Evolutionary conservation across 2,113 vertebrate species (phyloP).

Genomic region (Ceyx cyanopectus): DNA sequence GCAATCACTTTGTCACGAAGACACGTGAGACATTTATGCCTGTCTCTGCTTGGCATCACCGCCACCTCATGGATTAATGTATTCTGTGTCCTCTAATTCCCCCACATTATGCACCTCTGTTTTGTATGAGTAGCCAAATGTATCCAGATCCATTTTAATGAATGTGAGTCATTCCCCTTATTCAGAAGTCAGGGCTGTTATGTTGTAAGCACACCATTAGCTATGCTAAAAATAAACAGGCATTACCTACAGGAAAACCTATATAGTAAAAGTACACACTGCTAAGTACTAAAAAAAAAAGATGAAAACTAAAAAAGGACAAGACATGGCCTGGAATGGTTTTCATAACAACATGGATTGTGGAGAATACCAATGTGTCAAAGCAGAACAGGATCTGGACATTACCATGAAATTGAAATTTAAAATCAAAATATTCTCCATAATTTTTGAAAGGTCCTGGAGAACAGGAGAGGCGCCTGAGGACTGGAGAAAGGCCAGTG

Average conservation of each 20-base stretch:
- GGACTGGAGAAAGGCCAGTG: too few relatives aligned
- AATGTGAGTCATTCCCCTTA: slow-evolving; percentile 74
- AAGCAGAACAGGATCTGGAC: background rate
- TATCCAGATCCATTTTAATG: slow-evolving; percentile 75
- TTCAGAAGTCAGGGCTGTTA: slow-evolving; percentile 67
- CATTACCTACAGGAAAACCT: slow-evolving; percentile 69
- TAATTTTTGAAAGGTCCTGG: too few relatives aligned
- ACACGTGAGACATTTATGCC: slow-evolving; percentile 53
- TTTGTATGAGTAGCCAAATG: slow-evolving; percentile 70
- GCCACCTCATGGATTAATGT: slow-evolving; percentile 76
- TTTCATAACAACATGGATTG: background rate
- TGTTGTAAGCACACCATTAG: slow-evolving; percentile 71
- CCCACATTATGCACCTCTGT: slow-evolving; percentile 66
- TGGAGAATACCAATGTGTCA: background rate
- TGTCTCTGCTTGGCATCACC: slow-evolving; percentile 73
- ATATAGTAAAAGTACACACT: slow-evolving; percentile 24
- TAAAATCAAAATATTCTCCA: background rate
- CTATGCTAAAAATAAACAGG: slow-evolving; percentile 74
- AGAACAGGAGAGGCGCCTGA: too few relatives aligned
- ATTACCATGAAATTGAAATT: background rate
- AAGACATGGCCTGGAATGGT: background rate
- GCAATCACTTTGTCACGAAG: slow-evolving; percentile 46
- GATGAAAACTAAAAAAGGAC: background rate
- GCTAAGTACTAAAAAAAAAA: background rate
- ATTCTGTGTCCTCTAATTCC: slow-evolving; percentile 70